Base-by-base conservation (phyloP, 1,140 invertebrate genomes). In the Zaprionus ornatus region DNA sequence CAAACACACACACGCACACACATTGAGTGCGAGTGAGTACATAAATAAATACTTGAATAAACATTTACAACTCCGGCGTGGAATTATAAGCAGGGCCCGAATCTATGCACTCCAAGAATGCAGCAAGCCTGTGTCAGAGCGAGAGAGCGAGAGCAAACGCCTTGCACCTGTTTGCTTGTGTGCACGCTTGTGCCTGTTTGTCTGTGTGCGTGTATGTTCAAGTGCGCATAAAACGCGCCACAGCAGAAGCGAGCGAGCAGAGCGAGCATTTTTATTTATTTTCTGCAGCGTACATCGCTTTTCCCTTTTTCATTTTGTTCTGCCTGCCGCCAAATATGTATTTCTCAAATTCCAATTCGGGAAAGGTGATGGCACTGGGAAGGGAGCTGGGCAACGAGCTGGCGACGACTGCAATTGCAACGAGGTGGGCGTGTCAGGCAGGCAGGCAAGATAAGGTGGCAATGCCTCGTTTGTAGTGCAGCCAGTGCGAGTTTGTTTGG, bases 11-110 rank as follows among this genome's bases (percentile, higher is more conserved):
- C 17, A 54, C 23, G 21, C 42, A 71, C 35, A 76, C 29, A 59
- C 37, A 63, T 10, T 27, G 45, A 68, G 27, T 62, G 54, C 66
- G 45, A 59, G 52, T 57, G 55, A 81, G 85, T 88, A 84, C 72
- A 88, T 88, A 88, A 88, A 88, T 88, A 88, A 88, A 90, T 88
- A 88, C 85, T 88, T 90, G 84, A 88, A 83, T 75, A 88, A 88
- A 88, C 80, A 88, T 88, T 88, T 84, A 84, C 85, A 90, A 88
- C 85, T 90, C 71, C 78, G 71, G 74, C 78, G 75, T 84, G 61
- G 84, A 90, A 88, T 88, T 88, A 88, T 90, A 88, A 88, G 78
- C 84, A 88, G 84, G 61, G 68, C 65, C 77, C 70, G 78, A 84
- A 88, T 84, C 77, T 88, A 90, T 90, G 84, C 81, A 69, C 78